Conservation (phyloP, 2,797 vertebrate genomes). For the Telmatherina bonti region DNA sequence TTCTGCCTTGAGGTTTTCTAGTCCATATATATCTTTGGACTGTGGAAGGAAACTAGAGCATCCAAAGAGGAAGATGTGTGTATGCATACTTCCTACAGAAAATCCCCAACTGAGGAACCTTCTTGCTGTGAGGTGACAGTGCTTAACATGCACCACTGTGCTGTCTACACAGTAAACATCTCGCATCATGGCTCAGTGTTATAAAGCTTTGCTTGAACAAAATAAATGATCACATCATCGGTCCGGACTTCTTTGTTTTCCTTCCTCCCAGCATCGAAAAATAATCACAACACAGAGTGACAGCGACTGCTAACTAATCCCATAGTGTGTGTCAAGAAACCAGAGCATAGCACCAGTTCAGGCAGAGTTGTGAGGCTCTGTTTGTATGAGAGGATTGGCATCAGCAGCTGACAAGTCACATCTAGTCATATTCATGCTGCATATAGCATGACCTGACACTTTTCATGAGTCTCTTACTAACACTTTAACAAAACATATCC, state of each 20-base stretch:
- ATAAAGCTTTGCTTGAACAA: neutral
- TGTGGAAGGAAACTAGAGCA: too few relatives aligned
- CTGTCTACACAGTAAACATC: too few relatives aligned
- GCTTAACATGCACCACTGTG: too few relatives aligned
- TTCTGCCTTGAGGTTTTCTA: neutral
- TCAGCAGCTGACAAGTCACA: conserved; percentile 17
- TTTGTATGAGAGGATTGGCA: conserved; percentile 3
- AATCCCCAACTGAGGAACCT: too few relatives aligned
- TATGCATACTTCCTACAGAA: too few relatives aligned
- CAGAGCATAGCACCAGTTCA: conserved; percentile 2
- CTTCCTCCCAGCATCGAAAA: neutral
- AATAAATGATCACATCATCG: neutral
- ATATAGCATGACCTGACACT: conserved; percentile 2
- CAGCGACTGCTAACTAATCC: neutral
- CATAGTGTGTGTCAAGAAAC: neutral
- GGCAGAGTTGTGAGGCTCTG: neutral
- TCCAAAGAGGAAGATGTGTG: too few relatives aligned
- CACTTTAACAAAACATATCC: neutral
- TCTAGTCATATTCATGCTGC: conserved; percentile 4
- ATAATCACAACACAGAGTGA: neutral
- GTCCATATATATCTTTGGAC: neutral
- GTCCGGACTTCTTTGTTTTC: neutral
- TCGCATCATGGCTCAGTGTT: too few relatives aligned
- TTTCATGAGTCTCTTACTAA: conserved; percentile 5
- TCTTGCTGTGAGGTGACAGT: neutral